A percentile compares a stretch with the other conserved stretches of the same genome.
These are phyloP conservation scores for Junonia oenone DNA, from an alignment of 2,888 invertebrate genomes.

Conservation along the genomic window DNA sequence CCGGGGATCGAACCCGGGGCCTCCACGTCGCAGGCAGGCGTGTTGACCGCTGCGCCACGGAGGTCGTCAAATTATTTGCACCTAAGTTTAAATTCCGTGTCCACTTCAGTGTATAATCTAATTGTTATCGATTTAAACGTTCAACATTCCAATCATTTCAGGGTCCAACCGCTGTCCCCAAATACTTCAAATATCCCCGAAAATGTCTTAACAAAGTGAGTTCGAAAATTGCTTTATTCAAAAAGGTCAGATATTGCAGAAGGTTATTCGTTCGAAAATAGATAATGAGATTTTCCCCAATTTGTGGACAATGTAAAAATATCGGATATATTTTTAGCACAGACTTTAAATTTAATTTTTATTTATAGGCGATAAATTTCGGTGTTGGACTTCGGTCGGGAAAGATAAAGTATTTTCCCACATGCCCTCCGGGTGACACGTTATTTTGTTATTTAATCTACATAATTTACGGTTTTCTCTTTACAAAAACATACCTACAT, in stretches of 20 bases:
- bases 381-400: not conserved
- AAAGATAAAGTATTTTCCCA: not conserved
- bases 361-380: not conserved
- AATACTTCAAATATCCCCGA: not conserved
- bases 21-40: no score
- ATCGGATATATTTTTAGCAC: not conserved
- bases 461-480: no score
- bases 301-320: not conserved
- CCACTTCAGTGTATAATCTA: not conserved
- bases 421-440: no score
- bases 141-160: not conserved
- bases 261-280: not conserved
- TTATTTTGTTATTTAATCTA: no score
- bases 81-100: not conserved
- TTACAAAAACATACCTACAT: no score
- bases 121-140: not conserved
- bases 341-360: not conserved
- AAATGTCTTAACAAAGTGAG: not conserved
- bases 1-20: no score
- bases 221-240: not conserved
- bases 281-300: not conserved
- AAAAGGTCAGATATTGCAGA: not conserved
- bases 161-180: not conserved
- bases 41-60: no score
- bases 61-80: not conserved